Conservation (phyloP, 2,113 vertebrate species). For the Ranitomeya variabilis region DNA sequence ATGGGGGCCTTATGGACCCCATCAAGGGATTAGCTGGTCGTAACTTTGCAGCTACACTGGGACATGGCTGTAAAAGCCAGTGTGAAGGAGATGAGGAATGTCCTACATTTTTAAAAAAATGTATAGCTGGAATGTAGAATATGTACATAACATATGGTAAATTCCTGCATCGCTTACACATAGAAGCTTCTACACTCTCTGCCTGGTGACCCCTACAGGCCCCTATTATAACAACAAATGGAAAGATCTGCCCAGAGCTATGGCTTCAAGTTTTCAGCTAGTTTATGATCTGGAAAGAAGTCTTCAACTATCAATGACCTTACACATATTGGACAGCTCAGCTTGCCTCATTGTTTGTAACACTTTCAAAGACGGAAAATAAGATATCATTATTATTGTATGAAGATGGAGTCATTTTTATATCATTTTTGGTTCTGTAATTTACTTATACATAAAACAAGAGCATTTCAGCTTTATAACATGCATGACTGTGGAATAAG, state of each 20-base stretch:
- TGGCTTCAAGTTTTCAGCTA: conserved; percentile 14
- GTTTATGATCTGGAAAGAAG: conserved; percentile 35
- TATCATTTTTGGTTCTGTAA: too few relatives aligned
- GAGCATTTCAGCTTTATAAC: background rate
- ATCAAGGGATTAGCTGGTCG: conserved; percentile 55
- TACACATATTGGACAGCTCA: conserved; percentile 17
- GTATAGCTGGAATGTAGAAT: conserved; percentile 56
- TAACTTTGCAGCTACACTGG: conserved; percentile 50
- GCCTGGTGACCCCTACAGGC: conserved; percentile 45
- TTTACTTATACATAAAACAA: background rate
- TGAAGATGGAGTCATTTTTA: too few relatives aligned
- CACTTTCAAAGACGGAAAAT: background rate
- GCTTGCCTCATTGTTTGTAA: conserved; percentile 14
- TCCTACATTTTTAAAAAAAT: conserved; percentile 51
- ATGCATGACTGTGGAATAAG: background rate
- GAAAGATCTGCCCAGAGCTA: conserved; percentile 38
- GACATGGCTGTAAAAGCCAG: conserved; percentile 51
- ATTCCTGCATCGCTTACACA: conserved; percentile 52
- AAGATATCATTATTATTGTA: background rate
- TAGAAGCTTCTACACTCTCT: conserved; percentile 34
- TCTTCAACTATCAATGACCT: conserved; percentile 22
- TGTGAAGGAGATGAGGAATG: conserved; percentile 54
- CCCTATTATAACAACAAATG: conserved; percentile 52
- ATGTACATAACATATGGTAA: conserved; percentile 58
- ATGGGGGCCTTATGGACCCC: conserved; percentile 58